Evolutionary conservation across 2,113 vertebrate species (phyloP), one percentile per base, ranked within the genome.

Genomic region (Fregata magnificens): DNA sequence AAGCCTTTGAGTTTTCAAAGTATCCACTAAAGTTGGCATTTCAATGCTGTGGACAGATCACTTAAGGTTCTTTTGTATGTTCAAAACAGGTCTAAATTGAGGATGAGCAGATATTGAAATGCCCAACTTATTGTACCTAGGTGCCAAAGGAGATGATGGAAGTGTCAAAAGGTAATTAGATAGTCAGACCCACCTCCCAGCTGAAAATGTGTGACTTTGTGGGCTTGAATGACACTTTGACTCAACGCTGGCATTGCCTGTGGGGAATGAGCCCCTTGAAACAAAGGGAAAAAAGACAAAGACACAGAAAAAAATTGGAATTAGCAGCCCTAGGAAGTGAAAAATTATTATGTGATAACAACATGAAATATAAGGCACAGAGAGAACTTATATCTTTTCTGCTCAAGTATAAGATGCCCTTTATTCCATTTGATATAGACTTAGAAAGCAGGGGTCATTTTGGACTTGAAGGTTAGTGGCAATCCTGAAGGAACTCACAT

Each of bases 1-100:
- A 98, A 98, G 98, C 97, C 97, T 98, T 98, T 98, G 98, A 98
- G 98, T 98, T 98, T 98, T 98, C 98, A 98, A 98, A 98, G 98
- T 98, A 97, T 88, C 97, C 97, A 97, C 96, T 95, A 97, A 97
- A 96, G 98, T 97, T 98, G 96, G 96, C 98, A 98, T 98, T 98
- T 98, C 98, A 98, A 97, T 98, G 95, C 97, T 28, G 63, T 26
- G 91, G 97, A 98, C 97, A 96, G 97, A 98, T 98, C 97, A 79
- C 97, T 98, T 98, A 96, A 98, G 96, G 93, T 95, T 98, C 98
- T 94, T 98, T 98, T 98, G 98, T 98, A 95, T 98, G 97, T 98
- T 95, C 94, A 97, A 98, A 97, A 98, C 97, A 92, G 90, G 94
- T 89, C 95, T 97, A 97, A 98, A 98, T 74, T 94, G 97, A 98